Base-by-base conservation (phyloP, 2,888 invertebrate genomes). In the Himalopsyche tibetana region DNA sequence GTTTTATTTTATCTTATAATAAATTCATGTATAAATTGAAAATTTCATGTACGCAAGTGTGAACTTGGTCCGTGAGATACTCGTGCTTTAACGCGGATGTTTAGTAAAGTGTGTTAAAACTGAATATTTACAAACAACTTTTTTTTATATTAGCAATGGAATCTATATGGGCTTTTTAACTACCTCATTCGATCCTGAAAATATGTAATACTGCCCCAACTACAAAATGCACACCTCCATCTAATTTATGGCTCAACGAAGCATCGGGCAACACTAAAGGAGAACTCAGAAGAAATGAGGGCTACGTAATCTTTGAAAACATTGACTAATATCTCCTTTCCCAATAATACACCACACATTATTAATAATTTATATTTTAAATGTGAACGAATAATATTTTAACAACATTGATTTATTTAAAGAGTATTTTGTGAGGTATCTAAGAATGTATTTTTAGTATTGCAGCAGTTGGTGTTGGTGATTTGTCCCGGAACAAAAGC, bases 161-260 rank as follows among this genome's bases (percentile, higher is more conserved):
- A 51, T 15, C 3, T 51, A 3, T 51, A 51, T 15, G 51, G 15
- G 51, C 51, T 19, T 74, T 74, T 15, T 38, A 74, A 36, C 15
- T 74, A 11, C 38, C 6, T 36, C 38, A 12, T 19, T 0, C 74
- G 9, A 36, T 36, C 74, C 74, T 74, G 74, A 9, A 74, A 36
- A 36, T 36, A 36, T 74, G 36, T 74, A 28, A 63, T 74, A 74
- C 74, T 74, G 74, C 74, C 74, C 69, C 74, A 74, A 74, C 74
- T 74, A 74, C 74, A 74, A 74, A 74, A 74, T 74, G 74, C 74
- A 74, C 74, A 74, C 74, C 74, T 74, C 63, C 28, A 63, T 63
- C 19, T 63, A 63, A 63, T 63, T 63, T 63, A 74, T 74, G 74
- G 74, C 38, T 74, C 74, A 74, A 36, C 74, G 74, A 74, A 74